phyloP scores from a whole-genome alignment of 2,888 invertebrate species.

The Fragum whitleyi region DNA sequence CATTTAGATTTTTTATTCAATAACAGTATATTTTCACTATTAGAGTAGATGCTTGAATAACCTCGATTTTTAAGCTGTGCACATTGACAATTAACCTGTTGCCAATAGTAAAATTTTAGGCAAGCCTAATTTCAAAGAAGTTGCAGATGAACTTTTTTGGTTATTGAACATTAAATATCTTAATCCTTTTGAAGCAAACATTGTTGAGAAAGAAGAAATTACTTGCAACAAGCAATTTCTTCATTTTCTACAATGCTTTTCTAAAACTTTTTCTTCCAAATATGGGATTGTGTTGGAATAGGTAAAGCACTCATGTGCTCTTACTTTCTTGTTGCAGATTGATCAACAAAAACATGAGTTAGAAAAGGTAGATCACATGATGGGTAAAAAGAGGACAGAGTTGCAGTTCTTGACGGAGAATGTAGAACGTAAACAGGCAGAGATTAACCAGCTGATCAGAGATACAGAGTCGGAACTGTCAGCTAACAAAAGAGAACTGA shows the following conservation, averaged over 20 bases:
- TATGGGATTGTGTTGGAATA: too few relatives aligned
- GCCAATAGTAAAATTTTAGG: neutral
- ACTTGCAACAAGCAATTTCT: too few relatives aligned
- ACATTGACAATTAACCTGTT: neutral
- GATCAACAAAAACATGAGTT: conserved; percentile 75
- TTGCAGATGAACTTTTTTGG: neutral
- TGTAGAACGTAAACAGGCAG: conserved; percentile 76
- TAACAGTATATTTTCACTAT: too few relatives aligned
- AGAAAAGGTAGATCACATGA: conserved; percentile 78
- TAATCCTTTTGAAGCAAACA: too few relatives aligned
- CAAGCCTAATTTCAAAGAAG: neutral
- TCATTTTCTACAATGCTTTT: too few relatives aligned
- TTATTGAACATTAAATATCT: too few relatives aligned
- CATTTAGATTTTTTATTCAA: too few relatives aligned
- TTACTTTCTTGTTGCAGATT: conserved; percentile 64
- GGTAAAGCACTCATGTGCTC: too few relatives aligned
- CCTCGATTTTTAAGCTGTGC: too few relatives aligned
- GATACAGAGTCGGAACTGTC: conserved; percentile 79
- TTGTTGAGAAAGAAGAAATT: too few relatives aligned
- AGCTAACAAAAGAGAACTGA: conserved; percentile 78
- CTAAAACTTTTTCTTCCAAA: too few relatives aligned
- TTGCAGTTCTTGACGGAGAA: conserved; percentile 76
- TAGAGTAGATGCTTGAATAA: too few relatives aligned
- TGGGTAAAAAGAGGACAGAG: conserved; percentile 79
- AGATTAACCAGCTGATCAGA: conserved; percentile 74